Evolutionary conservation across 2,113 vertebrate species (phyloP), one percentile per base, ranked within the genome.

Genomic region (Psammodynastes pulverulentus): DNA sequence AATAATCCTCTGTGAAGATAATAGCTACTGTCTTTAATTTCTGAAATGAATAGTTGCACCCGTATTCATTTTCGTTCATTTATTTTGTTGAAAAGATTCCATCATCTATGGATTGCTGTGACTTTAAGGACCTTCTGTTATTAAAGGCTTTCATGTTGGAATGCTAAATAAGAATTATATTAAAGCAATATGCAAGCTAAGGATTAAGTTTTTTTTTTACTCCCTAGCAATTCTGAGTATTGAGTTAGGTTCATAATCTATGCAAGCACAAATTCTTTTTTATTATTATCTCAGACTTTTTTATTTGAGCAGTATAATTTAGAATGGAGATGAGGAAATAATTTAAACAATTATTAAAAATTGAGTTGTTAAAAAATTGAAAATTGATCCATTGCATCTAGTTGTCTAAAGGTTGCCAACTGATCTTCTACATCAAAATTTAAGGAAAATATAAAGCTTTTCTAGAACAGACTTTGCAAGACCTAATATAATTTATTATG

Each of bases 171-270:
- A 86, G 23, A 29, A 39, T 39, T 84, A 67, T n/a, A n/a, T 34
- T 53, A 53, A 84, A 43, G 48, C 12, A 84, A 12, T 3, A 3
- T 6, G 0, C n/a, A 10, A 0, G 6, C 89, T 54, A 51, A 2
- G 49, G 3, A 72, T 0, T 0, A 23, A 9, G 23, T 34, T 1
- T 4, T 0, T 19, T 0, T 9, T 10, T 19, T 72, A 34, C 15
- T 15, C 67, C 24, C 29, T 88, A 2, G 23, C n/a, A 67, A 79
- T 79, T 43, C 34, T 21, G 72, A 79, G 17, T 79, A 79, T 79
- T 15, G 6, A 58, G 23, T 23, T 86, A 45, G n/a, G n/a, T 0
- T 21, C 0, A 0, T 54, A 39, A 26, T 26, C 1, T 84, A 29
- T 90, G 12, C 24, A 54, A 24, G 23, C 84, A 45, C 17, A 26